phyloP scores from a whole-genome alignment of 2,797 vertebrate species.

The Kryptopterus vitreolus region DNA sequence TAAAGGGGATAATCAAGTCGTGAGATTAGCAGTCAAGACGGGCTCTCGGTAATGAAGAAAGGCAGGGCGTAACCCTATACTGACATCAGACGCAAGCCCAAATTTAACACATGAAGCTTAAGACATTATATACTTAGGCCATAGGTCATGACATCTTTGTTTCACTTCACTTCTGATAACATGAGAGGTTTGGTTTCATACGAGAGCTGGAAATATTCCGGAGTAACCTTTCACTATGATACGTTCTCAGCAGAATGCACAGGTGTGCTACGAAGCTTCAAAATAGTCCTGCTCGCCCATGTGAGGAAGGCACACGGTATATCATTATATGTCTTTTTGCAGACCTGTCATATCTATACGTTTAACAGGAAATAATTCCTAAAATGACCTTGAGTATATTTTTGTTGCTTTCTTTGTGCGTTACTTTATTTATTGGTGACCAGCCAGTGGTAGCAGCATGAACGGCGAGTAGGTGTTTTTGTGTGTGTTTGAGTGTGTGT shows the following conservation, averaged over 20 bases:
- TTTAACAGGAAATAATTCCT: not conserved
- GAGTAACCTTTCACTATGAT: constrained; percentile 15
- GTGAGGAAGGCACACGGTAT: constrained; percentile 9
- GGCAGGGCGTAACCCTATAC: constrained; percentile 50
- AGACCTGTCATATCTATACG: not conserved
- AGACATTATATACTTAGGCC: not conserved
- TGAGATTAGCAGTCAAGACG: constrained; percentile 69
- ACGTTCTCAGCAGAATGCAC: constrained; percentile 31
- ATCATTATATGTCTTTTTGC: not conserved
- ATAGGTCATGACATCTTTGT: constrained; percentile 6
- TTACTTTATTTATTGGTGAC: constrained; percentile 25
- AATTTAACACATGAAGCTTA: not conserved
- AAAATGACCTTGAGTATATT: constrained; percentile 22
- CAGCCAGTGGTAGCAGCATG: constrained; percentile 20
- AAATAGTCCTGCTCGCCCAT: constrained; percentile 20
- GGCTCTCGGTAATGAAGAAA: constrained; percentile 61
- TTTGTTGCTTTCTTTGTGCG: constrained; percentile 19
- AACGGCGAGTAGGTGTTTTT: constrained; percentile 23
- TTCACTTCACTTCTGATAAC: not conserved
- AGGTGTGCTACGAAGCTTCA: constrained; percentile 42
- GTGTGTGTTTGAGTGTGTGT: no score
- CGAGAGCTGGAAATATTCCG: constrained; percentile 1
- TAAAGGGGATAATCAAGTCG: constrained; percentile 63
- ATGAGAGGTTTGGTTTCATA: constrained; percentile 2
- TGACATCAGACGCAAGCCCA: constrained; percentile 20